Evolutionary conservation across 2,888 invertebrate species (phyloP).

Genomic region (Ariolimax columbianus): DNA sequence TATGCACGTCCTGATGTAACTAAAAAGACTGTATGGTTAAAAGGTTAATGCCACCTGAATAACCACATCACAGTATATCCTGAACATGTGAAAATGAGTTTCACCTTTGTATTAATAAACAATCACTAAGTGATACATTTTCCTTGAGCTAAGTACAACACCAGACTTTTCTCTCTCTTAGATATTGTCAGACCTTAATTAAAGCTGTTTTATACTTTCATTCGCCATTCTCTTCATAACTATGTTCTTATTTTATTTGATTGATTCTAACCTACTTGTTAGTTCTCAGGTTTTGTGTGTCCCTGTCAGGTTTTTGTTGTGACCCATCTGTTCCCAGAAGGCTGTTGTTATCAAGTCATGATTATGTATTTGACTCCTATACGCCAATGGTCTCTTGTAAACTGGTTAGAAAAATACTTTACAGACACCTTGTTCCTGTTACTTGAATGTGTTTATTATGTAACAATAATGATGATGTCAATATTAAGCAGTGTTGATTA

Average conservation of each 20-base stretch:
- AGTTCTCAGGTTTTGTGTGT: not conserved
- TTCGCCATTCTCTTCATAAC: not conserved
- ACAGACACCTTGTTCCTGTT: not conserved
- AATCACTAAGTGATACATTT: not conserved
- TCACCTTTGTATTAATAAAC: not conserved
- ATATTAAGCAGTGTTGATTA: constrained; percentile 6
- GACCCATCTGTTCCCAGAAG: not conserved
- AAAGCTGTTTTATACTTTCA: no score
- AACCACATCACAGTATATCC: no score
- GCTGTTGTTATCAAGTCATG: not conserved
- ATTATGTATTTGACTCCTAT: not conserved
- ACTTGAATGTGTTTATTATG: not conserved
- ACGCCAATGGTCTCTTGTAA: not conserved
- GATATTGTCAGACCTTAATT: no score
- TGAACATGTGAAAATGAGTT: no score
- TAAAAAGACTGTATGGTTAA: no score
- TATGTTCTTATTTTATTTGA: not conserved
- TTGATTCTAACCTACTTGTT: not conserved
- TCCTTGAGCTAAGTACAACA: not conserved
- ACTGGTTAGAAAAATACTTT: not conserved
- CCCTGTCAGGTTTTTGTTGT: not conserved
- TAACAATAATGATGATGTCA: not conserved
- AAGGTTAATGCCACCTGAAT: no score
- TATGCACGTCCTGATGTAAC: no score
- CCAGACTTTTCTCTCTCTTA: no score